Conservation (phyloP, 2,113 vertebrate species). For the Myotis brandtii region DNA sequence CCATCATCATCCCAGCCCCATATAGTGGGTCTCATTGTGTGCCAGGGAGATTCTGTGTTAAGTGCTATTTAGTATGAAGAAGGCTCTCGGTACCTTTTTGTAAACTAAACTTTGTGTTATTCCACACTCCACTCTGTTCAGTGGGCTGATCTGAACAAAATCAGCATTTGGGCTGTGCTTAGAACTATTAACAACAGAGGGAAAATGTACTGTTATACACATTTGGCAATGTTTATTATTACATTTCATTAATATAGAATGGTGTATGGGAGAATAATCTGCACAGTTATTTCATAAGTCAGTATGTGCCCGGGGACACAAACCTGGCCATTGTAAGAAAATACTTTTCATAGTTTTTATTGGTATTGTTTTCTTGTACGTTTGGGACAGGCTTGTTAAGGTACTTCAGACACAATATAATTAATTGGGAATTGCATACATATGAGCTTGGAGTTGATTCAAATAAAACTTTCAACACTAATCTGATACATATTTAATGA, state of each 20-base stretch:
- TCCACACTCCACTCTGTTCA: not conserved
- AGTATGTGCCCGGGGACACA: not conserved
- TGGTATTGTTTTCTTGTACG: not conserved
- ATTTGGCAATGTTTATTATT: not conserved
- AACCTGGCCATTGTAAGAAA: not conserved
- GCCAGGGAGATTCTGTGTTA: not conserved
- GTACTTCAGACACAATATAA: not conserved
- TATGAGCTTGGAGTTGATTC: not conserved
- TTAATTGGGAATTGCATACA: not conserved
- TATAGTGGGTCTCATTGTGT: not conserved
- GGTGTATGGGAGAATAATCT: not conserved
- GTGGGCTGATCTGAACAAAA: not conserved
- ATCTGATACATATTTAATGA: constrained; percentile 47
- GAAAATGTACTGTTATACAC: not conserved
- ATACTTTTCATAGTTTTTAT: not conserved
- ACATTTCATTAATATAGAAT: not conserved
- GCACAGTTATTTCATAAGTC: not conserved
- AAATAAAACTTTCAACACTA: not conserved
- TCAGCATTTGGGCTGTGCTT: not conserved
- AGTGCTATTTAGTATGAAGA: not conserved
- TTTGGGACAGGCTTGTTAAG: not conserved
- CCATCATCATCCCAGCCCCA: not conserved
- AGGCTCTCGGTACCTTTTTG: not conserved
- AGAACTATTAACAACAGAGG: not conserved
- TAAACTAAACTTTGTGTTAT: not conserved